phyloP scores from a whole-genome alignment of 1,140 invertebrate species.

The Drosophila willistoni region DNA sequence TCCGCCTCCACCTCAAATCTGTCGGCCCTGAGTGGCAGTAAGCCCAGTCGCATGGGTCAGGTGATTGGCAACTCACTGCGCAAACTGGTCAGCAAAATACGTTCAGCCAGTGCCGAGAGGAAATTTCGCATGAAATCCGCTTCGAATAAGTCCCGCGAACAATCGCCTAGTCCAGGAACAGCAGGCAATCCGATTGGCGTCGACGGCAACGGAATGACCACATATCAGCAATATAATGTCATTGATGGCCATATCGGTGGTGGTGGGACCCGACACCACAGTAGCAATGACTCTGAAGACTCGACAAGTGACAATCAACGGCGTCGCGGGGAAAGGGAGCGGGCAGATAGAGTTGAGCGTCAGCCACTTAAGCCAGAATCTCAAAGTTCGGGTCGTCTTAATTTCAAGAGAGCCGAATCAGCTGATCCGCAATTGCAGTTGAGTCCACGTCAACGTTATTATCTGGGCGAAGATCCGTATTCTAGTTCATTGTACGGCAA shows the following conservation, averaged over 20 bases:
- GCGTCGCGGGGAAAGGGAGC: constrained; percentile 13
- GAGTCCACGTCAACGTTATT: constrained; percentile 89
- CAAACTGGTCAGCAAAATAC: constrained; percentile 90
- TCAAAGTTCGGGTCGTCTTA: constrained; percentile 11
- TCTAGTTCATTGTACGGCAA: constrained; percentile 90
- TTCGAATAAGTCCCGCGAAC: constrained; percentile 73
- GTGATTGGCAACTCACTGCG: constrained; percentile 89
- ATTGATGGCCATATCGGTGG: constrained; percentile 84
- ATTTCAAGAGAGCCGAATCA: constrained; percentile 57
- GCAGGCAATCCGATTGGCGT: constrained; percentile 24
- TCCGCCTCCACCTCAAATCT: constrained; percentile 66
- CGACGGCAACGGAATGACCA: constrained; percentile 83
- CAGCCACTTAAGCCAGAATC: constrained; percentile 40
- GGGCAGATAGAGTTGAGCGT: constrained; percentile 7
- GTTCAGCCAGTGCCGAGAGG: constrained; percentile 89
- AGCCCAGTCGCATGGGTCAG: constrained; percentile 83
- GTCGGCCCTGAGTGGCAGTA: constrained; percentile 63
- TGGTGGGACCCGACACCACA: constrained; percentile 43
- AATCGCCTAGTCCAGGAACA: constrained; percentile 85
- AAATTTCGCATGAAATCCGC: constrained; percentile 85
- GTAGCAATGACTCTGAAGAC: constrained; percentile 68
- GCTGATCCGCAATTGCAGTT: constrained; percentile 61
- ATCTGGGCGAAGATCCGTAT: constrained; percentile 92
- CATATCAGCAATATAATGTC: constrained; percentile 86
- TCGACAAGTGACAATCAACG: constrained; percentile 50